Evolutionary conservation across 64 coral and sea anemone genomes (phyloP).

Genomic region (Dendronephthya gigantea): DNA sequence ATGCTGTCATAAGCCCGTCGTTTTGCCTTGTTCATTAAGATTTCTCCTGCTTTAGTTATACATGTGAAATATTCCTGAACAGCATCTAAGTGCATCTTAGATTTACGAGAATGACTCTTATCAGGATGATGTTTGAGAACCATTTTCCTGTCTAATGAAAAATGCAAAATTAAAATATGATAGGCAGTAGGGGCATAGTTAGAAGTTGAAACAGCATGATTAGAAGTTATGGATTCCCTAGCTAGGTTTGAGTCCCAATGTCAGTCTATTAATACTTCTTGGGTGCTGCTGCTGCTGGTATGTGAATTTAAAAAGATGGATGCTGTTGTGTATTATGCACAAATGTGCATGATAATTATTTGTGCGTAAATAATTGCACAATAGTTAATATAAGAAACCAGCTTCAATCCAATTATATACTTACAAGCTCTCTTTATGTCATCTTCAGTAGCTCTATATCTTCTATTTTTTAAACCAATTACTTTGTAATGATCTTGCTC

Average conservation of each 20-base stretch:
- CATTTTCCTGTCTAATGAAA: constrained; percentile 66
- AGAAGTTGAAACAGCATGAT: no score
- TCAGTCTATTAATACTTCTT: no score
- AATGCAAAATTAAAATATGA: not conserved
- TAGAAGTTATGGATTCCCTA: no score
- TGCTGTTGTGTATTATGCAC: no score
- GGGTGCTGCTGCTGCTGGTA: no score
- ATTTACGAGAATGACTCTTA: constrained; percentile 38
- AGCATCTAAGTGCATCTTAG: not conserved
- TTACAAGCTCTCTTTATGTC: constrained; percentile 96
- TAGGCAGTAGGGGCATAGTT: no score
- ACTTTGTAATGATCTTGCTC: constrained; percentile 95
- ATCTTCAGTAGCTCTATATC: constrained; percentile 58
- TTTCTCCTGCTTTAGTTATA: constrained; percentile 78
- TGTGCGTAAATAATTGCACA: no score
- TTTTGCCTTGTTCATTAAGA: constrained; percentile 51
- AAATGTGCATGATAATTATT: no score
- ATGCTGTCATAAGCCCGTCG: constrained; percentile 82
- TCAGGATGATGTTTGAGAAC: constrained; percentile 91
- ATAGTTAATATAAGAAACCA: no score
- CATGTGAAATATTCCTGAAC: constrained; percentile 74
- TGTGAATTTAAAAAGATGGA: no score
- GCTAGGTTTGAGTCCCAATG: no score
- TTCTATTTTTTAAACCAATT: constrained; percentile 73
- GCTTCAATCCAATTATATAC: no score